Percentiles rank a stretch among this genome's conserved stretches.
Evolutionary conservation across 2,113 vertebrate species (phyloP).

Genomic region (Asarcornis scutulata): DNA sequence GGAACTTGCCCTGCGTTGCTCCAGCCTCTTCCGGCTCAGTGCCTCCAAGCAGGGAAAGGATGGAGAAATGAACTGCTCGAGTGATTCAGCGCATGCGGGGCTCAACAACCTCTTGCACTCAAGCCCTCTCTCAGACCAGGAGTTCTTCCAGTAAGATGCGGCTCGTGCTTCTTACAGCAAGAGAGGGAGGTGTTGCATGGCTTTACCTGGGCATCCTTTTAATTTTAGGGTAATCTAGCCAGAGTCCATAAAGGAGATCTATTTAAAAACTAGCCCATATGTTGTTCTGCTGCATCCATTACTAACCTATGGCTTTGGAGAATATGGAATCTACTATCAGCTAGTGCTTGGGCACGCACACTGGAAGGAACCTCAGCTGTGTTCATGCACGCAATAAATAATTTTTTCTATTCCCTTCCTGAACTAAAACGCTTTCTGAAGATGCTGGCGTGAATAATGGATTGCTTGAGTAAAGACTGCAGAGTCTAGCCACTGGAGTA

Average conservation of each 20-base stretch:
- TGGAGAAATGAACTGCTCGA: conserved; percentile 82
- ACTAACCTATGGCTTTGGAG: neutral
- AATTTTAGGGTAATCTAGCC: accelerated
- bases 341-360: neutral
- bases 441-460: neutral
- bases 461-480: neutral
- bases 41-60: conserved; percentile 84
- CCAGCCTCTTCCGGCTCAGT: conserved; percentile 89
- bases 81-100: conserved; percentile 78
- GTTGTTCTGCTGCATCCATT: neutral
- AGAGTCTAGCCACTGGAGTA: neutral
- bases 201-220: neutral
- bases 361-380: neutral
- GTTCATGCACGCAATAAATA: neutral
- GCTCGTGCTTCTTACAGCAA: neutral
- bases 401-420: neutral
- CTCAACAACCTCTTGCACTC: conserved; percentile 85
- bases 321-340: neutral
- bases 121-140: conserved; percentile 80
- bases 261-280: neutral
- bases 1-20: conserved; percentile 93
- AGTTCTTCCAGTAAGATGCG: conserved; percentile 87
- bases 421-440: neutral
- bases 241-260: neutral
- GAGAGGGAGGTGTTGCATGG: neutral